Percentiles rank a stretch among this genome's conserved stretches.
These are phyloP conservation scores for Thecophora atra DNA, from an alignment of 2,888 invertebrate genomes.

Conservation along the genomic window DNA sequence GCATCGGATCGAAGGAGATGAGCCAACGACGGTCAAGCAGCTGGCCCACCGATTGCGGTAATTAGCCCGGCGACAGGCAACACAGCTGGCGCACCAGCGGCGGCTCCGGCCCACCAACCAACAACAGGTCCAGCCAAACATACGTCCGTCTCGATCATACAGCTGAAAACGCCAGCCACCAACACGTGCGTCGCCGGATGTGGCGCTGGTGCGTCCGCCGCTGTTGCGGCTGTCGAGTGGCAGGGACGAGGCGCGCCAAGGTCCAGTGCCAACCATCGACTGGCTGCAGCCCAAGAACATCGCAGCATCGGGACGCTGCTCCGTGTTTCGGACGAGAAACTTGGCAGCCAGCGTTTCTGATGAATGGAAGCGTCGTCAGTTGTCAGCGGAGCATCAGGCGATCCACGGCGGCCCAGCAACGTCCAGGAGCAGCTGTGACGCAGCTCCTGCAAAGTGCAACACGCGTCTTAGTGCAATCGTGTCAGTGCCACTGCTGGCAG, in stretches of 20 bases:
- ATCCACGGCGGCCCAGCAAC: slow-evolving; percentile 4
- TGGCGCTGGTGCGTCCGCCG: slow-evolving; percentile 45
- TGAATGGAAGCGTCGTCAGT: slow-evolving; percentile 38
- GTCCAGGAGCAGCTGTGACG: slow-evolving; percentile 28
- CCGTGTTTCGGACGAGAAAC: slow-evolving; percentile 11
- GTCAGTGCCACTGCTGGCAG: not conserved
- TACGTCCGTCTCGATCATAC: slow-evolving; percentile 65
- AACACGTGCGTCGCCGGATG: slow-evolving; percentile 47
- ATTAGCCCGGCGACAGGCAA: slow-evolving; percentile 33
- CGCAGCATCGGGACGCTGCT: slow-evolving; percentile 1
- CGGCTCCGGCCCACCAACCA: slow-evolving; percentile 38
- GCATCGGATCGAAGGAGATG: too few relatives aligned
- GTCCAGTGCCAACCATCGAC: slow-evolving; percentile 48
- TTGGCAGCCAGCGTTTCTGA: slow-evolving; percentile 34
- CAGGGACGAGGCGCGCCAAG: not conserved
- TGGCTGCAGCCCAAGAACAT: slow-evolving; percentile 47
- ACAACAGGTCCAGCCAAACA: slow-evolving; percentile 41
- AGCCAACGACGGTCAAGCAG: slow-evolving; percentile 17
- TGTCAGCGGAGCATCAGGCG: slow-evolving; percentile 18
- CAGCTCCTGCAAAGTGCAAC: slow-evolving; percentile 25
- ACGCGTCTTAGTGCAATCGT: not conserved
- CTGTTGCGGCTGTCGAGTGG: slow-evolving; percentile 16
- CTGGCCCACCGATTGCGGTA: slow-evolving; percentile 20
- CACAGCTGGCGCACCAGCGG: slow-evolving; percentile 17
- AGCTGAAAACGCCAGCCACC: slow-evolving; percentile 51